A percentile compares a stretch with the other conserved stretches of the same genome.
Conservation (phyloP, 2,888 invertebrate species). For the Drosophila incognita region DNA sequence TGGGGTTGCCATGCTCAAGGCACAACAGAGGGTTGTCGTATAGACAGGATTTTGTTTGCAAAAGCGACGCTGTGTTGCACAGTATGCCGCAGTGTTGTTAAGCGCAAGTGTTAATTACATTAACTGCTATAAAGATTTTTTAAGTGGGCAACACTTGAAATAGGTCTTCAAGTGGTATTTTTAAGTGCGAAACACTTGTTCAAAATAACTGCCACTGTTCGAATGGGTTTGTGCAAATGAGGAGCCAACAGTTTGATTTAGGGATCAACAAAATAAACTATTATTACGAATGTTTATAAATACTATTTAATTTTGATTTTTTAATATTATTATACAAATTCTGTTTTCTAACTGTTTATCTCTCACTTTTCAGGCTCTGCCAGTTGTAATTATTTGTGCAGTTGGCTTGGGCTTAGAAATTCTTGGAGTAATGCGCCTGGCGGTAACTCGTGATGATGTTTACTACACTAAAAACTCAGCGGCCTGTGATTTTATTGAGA, state of each 20-base stretch:
- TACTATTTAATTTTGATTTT: background rate
- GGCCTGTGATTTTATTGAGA: constrained; percentile 63
- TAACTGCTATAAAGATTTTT: background rate
- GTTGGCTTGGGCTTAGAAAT: constrained; percentile 44
- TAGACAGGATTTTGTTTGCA: constrained; percentile 21
- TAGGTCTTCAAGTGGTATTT: background rate
- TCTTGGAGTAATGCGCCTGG: constrained; percentile 31
- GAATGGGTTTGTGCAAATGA: background rate
- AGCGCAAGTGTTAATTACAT: constrained; percentile 9
- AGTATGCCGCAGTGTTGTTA: constrained; percentile 42
- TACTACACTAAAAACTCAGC: constrained; percentile 56
- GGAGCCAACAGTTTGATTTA: background rate
- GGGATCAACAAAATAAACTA: background rate
- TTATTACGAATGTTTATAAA: background rate
- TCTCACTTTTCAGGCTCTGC: constrained; percentile 62
- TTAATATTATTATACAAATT: background rate
- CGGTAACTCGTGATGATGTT: constrained; percentile 72
- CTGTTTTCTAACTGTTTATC: background rate
- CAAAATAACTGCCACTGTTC: background rate
- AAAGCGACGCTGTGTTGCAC: constrained; percentile 36
- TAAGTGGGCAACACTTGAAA: constrained; percentile 31
- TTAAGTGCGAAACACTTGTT: constrained; percentile 4
- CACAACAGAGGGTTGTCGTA: constrained; percentile 42
- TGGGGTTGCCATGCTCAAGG: constrained; percentile 46
- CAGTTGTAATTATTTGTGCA: constrained; percentile 45